Evolutionary conservation across 1,140 invertebrate genomes (phyloP).

Genomic region (Scaptomyza hsui): DNA sequence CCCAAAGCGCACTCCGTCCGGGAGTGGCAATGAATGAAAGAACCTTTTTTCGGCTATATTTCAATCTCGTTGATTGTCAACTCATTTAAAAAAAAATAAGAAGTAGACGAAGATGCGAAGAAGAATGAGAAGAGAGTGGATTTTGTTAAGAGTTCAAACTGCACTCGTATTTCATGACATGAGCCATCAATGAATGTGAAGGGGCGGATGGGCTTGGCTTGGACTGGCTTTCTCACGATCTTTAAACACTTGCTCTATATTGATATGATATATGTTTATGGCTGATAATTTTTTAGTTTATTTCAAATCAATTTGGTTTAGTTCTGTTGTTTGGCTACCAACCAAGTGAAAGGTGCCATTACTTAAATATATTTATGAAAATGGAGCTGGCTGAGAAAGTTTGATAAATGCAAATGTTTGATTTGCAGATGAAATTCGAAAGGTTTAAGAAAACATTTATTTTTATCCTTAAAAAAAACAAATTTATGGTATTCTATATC

Average conservation of each 20-base stretch:
- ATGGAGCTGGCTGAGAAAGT: conserved; percentile 44
- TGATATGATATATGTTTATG: conserved; percentile 58
- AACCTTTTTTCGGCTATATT: conserved; percentile 31
- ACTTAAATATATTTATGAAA: background rate
- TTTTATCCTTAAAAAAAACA: no score
- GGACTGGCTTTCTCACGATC: conserved; percentile 54
- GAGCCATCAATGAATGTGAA: conserved; percentile 18
- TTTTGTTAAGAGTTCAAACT: conserved; percentile 7
- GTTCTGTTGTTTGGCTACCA: conserved; percentile 6
- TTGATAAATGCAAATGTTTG: conserved; percentile 9
- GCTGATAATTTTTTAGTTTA: conserved; percentile 60
- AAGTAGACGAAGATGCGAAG: background rate
- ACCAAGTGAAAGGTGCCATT: conserved; percentile 52
- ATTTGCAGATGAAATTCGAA: no score
- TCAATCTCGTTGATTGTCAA: conserved; percentile 27
- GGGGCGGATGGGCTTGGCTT: conserved; percentile 1
- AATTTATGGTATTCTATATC: no score
- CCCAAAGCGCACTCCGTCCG: conserved; percentile 4
- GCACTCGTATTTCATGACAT: conserved; percentile 39
- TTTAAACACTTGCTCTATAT: conserved; percentile 51
- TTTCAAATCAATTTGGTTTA: conserved; percentile 3
- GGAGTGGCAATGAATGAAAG: conserved; percentile 35
- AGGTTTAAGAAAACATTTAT: no score
- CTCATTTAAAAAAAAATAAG: background rate
- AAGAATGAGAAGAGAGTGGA: background rate